Evolutionary conservation across 1,140 invertebrate species (phyloP).

Genomic region (Macrobrachium nipponense): DNA sequence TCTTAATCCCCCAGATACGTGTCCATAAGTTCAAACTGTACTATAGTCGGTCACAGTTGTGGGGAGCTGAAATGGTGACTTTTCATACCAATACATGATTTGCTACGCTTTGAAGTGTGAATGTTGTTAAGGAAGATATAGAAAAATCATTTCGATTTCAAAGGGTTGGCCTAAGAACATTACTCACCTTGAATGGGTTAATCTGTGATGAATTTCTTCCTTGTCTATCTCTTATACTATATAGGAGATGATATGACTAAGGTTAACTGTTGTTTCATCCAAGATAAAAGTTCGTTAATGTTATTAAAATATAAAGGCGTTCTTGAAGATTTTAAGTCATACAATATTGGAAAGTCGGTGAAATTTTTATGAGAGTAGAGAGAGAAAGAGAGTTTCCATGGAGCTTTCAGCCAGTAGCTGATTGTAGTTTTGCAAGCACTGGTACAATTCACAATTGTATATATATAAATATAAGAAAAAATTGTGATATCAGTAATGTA

Average conservation of each 20-base stretch:
- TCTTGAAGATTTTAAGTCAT: slow-evolving; percentile 8
- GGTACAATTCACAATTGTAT: slow-evolving; percentile 50
- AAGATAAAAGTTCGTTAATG: slow-evolving; percentile 14
- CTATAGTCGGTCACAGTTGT: too few relatives aligned
- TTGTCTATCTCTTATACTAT: slow-evolving; percentile 3
- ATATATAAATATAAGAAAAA: slow-evolving; percentile 55
- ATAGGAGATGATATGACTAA: slow-evolving; percentile 4
- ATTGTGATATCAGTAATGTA: slow-evolving; percentile 56
- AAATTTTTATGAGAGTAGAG: slow-evolving; percentile 36
- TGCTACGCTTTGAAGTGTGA: too few relatives aligned
- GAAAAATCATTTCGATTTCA: not conserved
- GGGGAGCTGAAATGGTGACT: too few relatives aligned
- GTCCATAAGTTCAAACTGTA: not conserved
- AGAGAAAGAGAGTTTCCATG: slow-evolving; percentile 11
- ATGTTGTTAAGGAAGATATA: too few relatives aligned
- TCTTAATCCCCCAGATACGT: slow-evolving; percentile 18
- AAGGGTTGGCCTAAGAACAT: slow-evolving; percentile 12
- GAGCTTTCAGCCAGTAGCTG: slow-evolving; percentile 55
- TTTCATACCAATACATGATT: too few relatives aligned
- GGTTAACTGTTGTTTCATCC: slow-evolving; percentile 28
- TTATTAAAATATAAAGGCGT: not conserved
- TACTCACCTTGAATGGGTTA: slow-evolving; percentile 22
- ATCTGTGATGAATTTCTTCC: slow-evolving; percentile 55
- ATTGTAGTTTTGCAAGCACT: slow-evolving; percentile 45
- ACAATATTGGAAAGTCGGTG: slow-evolving; percentile 23